Evolutionary conservation across 2,888 invertebrate species (phyloP), one percentile per base, ranked within the genome.

Genomic region (Vandiemenella viatica): DNA sequence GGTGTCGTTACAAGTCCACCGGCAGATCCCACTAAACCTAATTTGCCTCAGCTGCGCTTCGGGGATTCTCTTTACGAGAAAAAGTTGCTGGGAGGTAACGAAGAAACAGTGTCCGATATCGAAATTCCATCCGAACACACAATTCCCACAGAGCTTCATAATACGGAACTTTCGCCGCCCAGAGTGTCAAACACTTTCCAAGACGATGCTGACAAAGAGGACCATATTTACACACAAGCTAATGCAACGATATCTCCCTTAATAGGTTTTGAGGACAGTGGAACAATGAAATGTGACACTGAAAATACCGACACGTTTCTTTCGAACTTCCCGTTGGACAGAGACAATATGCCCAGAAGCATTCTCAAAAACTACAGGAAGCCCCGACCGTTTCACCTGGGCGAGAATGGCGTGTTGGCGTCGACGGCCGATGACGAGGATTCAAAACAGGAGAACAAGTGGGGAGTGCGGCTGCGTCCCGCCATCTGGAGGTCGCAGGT

Each of bases 1-100:
- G 62, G 64, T 15, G 72, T 47, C 37, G 15, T 46, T 55, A 42
- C 48, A 45, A 22, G 43, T 10, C 16, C 16, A 10, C 40, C 37
- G 3, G 38, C 45, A 19, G 70, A 69, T 54, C 62, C 61, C 16
- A 65, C 62, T 37, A 69, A 64, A 51, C 67, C 64, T 56, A 63
- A 66, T 51, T 55, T 70, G 38, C 77, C 80, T 0, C 69, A 79
- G n/a, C 76, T 77, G 41, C 74, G 80, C 59, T 82, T 83, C 59
- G 82, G 82, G 0, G 76, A 77, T 55, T 68, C 69, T 21, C 60
- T 63, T 6, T 68, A 66, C 54, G 71, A 71, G 55, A 70, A 70
- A 56, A 62, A 62, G 41, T 59, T 70, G 50, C 65, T 69, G 49
- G 63, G 64, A 10, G 44, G 48, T 17, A 45, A 23, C 45, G 50